Percentiles rank a stretch among this genome's conserved stretches.
phyloP scores from a whole-genome alignment of 1,140 invertebrate genomes.

The Frieseomelitta varia region DNA sequence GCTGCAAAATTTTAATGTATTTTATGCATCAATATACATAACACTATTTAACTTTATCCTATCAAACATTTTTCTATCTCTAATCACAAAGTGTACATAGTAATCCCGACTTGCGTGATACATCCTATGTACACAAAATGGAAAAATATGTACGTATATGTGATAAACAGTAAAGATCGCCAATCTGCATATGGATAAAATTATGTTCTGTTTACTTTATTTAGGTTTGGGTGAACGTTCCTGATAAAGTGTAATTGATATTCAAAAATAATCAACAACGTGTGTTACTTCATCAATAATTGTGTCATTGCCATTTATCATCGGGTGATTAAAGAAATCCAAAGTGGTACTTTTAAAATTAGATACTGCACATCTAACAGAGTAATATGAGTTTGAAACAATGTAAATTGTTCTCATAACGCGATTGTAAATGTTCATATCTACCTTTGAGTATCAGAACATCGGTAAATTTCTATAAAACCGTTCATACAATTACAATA shows the following conservation, averaged over 20 bases:
- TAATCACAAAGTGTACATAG: background rate
- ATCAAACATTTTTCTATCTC: background rate
- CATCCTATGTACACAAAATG: background rate
- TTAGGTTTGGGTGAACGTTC: constrained; percentile 55
- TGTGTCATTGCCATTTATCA: constrained; percentile 50
- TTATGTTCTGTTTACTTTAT: constrained; percentile 45
- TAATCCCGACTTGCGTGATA: background rate
- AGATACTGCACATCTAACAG: constrained; percentile 10
- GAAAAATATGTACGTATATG: constrained; percentile 5
- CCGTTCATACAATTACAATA: constrained; percentile 35
- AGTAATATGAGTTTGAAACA: constrained; percentile 26
- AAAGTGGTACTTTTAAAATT: constrained; percentile 15
- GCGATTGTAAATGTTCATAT: constrained; percentile 40
- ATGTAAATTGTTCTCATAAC: constrained; percentile 42
- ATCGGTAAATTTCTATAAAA: constrained; percentile 17
- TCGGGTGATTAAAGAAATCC: constrained; percentile 24
- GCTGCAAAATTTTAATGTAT: background rate
- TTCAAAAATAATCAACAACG: constrained; percentile 19
- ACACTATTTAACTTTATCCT: background rate
- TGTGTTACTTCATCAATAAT: constrained; percentile 42
- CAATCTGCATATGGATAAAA: constrained; percentile 21
- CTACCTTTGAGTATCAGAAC: constrained; percentile 28
- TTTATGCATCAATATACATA: background rate
- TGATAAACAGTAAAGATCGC: constrained; percentile 1
- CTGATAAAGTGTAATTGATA: constrained; percentile 51